These are phyloP conservation scores for Drosophila prolongata DNA, from an alignment of 2,888 invertebrate species.

Conservation along the genomic window DNA sequence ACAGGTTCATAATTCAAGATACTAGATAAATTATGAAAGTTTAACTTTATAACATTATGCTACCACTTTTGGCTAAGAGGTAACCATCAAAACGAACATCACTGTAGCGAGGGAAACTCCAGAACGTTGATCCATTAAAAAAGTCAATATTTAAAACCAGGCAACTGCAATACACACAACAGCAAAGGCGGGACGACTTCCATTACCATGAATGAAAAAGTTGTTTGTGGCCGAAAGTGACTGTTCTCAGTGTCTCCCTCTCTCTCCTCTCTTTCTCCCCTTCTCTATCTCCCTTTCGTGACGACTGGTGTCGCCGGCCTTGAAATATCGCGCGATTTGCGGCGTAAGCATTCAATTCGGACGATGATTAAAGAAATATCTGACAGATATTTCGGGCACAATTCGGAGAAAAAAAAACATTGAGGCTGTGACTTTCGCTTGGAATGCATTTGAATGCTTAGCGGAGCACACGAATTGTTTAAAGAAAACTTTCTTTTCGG, in stretches of 20 bases:
- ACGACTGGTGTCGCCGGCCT: constrained; percentile 50
- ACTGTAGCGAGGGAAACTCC: neutral
- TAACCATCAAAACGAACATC: neutral
- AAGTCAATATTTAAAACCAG: constrained; percentile 8
- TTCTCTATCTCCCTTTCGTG: neutral
- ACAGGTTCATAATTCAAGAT: no score
- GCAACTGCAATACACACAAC: constrained; percentile 8
- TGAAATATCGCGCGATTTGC: constrained; percentile 58
- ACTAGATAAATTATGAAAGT: no score
- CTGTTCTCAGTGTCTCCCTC: constrained; percentile 41
- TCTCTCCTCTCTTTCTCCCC: neutral
- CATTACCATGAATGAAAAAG: constrained; percentile 72
- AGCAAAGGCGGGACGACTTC: constrained; percentile 25
- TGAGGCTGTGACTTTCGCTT: constrained; percentile 43
- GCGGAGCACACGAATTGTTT: constrained; percentile 19
- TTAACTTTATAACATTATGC: neutral
- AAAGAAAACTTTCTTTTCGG: constrained; percentile 39
- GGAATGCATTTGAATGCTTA: constrained; percentile 38
- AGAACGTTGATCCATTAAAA: constrained; percentile 14
- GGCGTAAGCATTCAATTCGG: constrained; percentile 41
- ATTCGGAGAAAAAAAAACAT: neutral
- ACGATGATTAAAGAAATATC: constrained; percentile 32
- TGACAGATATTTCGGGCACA: constrained; percentile 7
- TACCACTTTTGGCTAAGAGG: neutral
- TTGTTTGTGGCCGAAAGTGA: constrained; percentile 44